Percentiles rank a stretch among this genome's conserved stretches.
phyloP scores from a whole-genome alignment of 2,888 invertebrate species.

The Crossocerus cetratus region DNA sequence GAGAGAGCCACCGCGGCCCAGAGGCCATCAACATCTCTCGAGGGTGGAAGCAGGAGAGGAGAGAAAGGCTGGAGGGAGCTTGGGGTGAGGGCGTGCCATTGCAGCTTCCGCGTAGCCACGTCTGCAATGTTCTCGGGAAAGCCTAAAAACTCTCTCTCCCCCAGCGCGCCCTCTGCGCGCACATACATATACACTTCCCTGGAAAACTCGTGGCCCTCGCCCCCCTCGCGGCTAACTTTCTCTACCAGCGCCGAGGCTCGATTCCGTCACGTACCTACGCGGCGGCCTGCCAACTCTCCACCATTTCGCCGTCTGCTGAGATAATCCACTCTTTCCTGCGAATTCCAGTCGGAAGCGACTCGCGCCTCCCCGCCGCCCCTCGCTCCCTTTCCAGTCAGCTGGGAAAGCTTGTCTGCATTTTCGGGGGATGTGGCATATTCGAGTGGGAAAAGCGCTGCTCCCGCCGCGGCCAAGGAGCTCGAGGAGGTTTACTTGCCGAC shows the following conservation, averaged over 20 bases:
- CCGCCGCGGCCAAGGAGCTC: too few relatives aligned
- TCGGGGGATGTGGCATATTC: too few relatives aligned
- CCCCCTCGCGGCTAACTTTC: constrained; percentile 22
- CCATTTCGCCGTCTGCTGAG: constrained; percentile 70
- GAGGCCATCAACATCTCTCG: constrained; percentile 39
- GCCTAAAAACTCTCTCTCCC: constrained; percentile 39
- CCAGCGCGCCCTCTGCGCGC: constrained; percentile 22
- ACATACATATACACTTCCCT: constrained; percentile 15
- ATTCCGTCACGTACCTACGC: constrained; percentile 37
- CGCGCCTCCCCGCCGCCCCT: constrained; percentile 31
- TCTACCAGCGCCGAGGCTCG: constrained; percentile 37
- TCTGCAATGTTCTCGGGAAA: constrained; percentile 50
- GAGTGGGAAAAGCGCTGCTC: too few relatives aligned
- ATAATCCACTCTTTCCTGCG: constrained; percentile 66
- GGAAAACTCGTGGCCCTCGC: neutral
- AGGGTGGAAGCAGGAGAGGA: constrained; percentile 38
- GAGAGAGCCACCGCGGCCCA: constrained; percentile 44
- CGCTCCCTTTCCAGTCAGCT: neutral
- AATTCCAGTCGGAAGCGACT: constrained; percentile 20
- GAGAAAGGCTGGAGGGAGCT: constrained; percentile 10
- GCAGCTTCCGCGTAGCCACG: constrained; percentile 58
- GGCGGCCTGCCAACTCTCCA: constrained; percentile 65
- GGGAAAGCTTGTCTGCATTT: neutral
- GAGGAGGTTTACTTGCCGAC: too few relatives aligned
- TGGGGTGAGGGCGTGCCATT: constrained; percentile 56